Conservation (phyloP, 2,888 invertebrate species). For the Ichneumoninae sp. region DNA sequence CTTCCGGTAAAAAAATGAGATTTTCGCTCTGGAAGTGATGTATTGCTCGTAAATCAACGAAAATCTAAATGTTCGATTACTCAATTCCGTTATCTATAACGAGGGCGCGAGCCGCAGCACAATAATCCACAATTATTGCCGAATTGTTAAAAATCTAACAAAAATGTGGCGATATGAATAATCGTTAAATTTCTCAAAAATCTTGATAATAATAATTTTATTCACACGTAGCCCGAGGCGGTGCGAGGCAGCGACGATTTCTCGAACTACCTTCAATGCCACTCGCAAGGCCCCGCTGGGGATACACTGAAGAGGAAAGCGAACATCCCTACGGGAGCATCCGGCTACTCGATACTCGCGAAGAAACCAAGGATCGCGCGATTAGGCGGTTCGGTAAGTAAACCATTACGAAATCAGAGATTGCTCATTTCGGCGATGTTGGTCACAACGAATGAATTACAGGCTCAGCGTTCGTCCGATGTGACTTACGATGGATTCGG, state of each 20-base stretch:
- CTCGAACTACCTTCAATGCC: constrained; percentile 60
- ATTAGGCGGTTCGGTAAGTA: constrained; percentile 38
- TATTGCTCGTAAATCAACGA: not conserved
- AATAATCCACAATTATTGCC: not conserved
- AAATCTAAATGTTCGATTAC: not conserved
- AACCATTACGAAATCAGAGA: not conserved
- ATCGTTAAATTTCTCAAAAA: not conserved
- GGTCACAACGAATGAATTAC: constrained; percentile 22
- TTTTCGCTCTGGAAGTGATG: no score
- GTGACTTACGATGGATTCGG: constrained; percentile 72
- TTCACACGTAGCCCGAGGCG: not conserved
- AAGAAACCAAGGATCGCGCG: constrained; percentile 54
- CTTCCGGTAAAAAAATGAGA: no score
- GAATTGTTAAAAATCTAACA: not conserved
- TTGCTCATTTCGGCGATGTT: not conserved
- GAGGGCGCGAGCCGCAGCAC: no score
- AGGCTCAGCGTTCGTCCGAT: constrained; percentile 52
- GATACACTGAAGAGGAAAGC: constrained; percentile 35
- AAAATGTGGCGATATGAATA: no score
- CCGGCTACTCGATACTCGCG: constrained; percentile 39
- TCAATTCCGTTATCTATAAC: not conserved
- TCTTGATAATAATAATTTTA: not conserved
- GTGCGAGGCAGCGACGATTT: constrained; percentile 27
- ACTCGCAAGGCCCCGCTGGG: constrained; percentile 48
- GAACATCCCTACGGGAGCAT: not conserved